Percentiles rank a stretch among this genome's conserved stretches.
Evolutionary conservation across 2,113 vertebrate genomes (phyloP).

Genomic region (Hipposideros armiger): DNA sequence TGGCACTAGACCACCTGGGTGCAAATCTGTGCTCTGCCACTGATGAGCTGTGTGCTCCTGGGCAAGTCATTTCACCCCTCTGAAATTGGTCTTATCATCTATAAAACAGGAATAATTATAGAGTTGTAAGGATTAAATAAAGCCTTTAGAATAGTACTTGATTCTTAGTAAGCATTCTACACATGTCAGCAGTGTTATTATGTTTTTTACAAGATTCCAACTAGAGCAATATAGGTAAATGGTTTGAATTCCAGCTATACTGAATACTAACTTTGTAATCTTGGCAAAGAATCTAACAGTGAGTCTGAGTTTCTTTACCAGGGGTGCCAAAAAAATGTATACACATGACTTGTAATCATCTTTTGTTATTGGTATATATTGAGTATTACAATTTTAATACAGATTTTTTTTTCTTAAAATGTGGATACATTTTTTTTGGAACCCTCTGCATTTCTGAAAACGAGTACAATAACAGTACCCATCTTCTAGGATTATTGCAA

Average conservation of each 20-base stretch:
- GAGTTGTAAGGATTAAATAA: not conserved
- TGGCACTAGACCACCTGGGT: not conserved
- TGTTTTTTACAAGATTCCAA: not conserved
- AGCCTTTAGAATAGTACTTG: not conserved
- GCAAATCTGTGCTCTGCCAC: not conserved
- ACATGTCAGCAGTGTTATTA: not conserved
- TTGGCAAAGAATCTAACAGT: not conserved
- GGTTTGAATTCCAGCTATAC: not conserved
- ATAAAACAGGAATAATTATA: not conserved
- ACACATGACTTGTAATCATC: too few species aligned
- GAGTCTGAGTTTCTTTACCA: not conserved
- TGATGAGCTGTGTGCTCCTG: not conserved
- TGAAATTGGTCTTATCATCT: not conserved
- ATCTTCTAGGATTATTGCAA: not conserved
- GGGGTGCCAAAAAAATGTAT: too few species aligned
- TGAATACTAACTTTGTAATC: not conserved
- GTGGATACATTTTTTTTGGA: too few species aligned
- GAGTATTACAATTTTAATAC: too few species aligned
- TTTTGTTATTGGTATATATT: too few species aligned
- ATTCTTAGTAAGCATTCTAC: not conserved
- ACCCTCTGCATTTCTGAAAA: constrained; percentile 23
- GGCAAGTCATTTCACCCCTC: not conserved
- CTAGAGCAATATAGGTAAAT: not conserved
- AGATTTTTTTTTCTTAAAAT: too few species aligned
- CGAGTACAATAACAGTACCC: not conserved